Percentiles rank a stretch among this genome's conserved stretches.
These are phyloP conservation scores for Drosophila serrata DNA, from an alignment of 1,140 invertebrate genomes.

Conservation along the genomic window DNA sequence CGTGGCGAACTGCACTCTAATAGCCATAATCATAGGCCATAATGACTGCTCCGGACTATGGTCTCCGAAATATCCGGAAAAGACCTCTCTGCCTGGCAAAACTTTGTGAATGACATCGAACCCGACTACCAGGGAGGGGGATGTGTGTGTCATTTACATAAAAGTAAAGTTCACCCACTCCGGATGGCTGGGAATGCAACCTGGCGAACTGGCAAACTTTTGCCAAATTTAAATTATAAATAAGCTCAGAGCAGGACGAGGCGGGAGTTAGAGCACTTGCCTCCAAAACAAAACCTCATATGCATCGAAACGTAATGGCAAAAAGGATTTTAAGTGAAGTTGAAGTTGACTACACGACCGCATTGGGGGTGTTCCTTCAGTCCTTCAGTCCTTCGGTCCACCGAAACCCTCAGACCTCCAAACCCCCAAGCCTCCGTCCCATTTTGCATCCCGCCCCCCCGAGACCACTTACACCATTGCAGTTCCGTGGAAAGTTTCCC, in stretches of 20 bases:
- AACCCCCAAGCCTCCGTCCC: constrained; percentile 5
- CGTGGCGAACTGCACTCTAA: constrained; percentile 68
- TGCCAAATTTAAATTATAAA: constrained; percentile 84
- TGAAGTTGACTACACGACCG: constrained; percentile 82
- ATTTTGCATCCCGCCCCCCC: constrained; percentile 24
- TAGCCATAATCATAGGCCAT: constrained; percentile 82
- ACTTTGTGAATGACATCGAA: constrained; percentile 79
- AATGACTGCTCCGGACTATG: constrained; percentile 54
- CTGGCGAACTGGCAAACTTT: constrained; percentile 77
- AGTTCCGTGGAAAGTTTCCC: constrained; percentile 66
- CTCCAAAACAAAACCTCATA: constrained; percentile 82
- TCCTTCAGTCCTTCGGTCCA: neutral
- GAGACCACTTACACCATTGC: constrained; percentile 75
- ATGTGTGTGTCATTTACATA: constrained; percentile 78
- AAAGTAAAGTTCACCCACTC: constrained; percentile 83
- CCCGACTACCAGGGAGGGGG: constrained; percentile 22
- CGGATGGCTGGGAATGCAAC: constrained; percentile 76
- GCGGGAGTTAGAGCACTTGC: constrained; percentile 26
- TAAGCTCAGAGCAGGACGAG: constrained; percentile 54
- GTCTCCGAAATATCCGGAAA: constrained; percentile 8
- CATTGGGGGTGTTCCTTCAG: constrained; percentile 47
- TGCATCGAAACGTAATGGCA: constrained; percentile 82
- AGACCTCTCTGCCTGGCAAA: constrained; percentile 44
- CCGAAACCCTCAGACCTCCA: neutral
- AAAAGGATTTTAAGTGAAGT: constrained; percentile 84